Evolutionary conservation across 2,888 invertebrate genomes (phyloP).

Genomic region (Epirrhoe tristata): DNA sequence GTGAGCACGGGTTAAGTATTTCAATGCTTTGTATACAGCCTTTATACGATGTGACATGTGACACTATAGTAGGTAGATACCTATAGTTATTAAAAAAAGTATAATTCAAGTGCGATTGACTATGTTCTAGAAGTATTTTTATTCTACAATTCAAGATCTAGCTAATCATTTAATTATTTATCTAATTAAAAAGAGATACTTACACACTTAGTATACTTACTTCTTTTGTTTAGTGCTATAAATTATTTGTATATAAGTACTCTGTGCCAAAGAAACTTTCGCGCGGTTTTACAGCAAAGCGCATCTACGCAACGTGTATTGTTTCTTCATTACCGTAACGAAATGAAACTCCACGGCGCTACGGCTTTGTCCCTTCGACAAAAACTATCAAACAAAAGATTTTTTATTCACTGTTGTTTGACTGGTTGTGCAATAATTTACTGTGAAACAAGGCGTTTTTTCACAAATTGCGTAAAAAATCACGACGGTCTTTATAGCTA

Average conservation of each 20-base stretch:
- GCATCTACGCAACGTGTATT: conserved; percentile 9
- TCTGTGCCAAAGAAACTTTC: neutral
- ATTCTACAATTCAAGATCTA: neutral
- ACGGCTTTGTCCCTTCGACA: conserved; percentile 16
- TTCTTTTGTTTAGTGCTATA: neutral
- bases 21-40: conserved; percentile 52
- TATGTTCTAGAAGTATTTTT: neutral
- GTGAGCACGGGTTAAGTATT: conserved; percentile 80
- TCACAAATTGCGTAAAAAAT: conserved; percentile 65
- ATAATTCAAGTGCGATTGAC: neutral
- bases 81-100: neutral
- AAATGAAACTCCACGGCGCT: conserved; percentile 25
- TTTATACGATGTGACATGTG: conserved; percentile 37
- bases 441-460: conserved; percentile 59
- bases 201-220: neutral
- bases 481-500: conserved; percentile 72
- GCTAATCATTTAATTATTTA: neutral
- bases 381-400: conserved; percentile 35
- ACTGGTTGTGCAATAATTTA: conserved; percentile 58
- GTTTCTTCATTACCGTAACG: conserved; percentile 20
- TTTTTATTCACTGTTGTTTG: conserved; percentile 40
- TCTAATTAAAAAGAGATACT: neutral
- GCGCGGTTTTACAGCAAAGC: conserved; percentile 9
- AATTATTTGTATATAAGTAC: neutral
- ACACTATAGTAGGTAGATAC: neutral